These are phyloP conservation scores for Stictocephala bisonia DNA, from an alignment of 2,888 invertebrate species.

Conservation along the genomic window DNA sequence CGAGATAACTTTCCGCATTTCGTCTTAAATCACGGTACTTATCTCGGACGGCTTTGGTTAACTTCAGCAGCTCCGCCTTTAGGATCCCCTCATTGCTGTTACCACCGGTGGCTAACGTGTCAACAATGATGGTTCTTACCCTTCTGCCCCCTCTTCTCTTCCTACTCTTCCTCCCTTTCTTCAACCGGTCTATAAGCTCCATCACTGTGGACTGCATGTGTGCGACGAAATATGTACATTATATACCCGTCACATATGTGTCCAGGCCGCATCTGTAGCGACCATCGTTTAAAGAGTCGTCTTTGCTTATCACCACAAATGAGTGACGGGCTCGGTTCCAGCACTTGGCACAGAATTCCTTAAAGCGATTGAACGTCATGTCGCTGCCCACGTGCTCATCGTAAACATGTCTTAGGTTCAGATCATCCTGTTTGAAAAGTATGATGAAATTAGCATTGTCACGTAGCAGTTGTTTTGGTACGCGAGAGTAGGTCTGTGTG, in stretches of 20 bases:
- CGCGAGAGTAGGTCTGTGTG: conserved; percentile 61
- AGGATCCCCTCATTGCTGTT: background rate
- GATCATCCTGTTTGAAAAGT: conserved; percentile 62
- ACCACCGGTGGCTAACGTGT: background rate
- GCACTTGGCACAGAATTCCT: conserved; percentile 58
- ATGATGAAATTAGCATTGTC: conserved; percentile 63
- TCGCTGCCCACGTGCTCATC: conserved; percentile 46
- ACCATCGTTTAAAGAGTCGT: conserved; percentile 57
- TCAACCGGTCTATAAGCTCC: background rate
- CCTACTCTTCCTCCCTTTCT: background rate
- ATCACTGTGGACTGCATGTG: too few species aligned
- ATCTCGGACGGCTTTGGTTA: background rate
- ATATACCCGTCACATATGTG: background rate
- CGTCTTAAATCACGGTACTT: background rate
- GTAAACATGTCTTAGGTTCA: conserved; percentile 60
- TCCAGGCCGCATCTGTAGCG: conserved; percentile 61
- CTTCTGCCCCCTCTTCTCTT: background rate
- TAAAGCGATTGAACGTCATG: conserved; percentile 54
- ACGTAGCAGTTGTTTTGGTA: conserved; percentile 62
- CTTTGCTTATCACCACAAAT: conserved; percentile 52
- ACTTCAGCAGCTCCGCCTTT: background rate
- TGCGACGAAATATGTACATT: too few species aligned
- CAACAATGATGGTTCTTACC: background rate
- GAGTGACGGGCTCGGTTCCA: conserved; percentile 55
- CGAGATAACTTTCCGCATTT: background rate